Percentiles rank a stretch among this genome's conserved stretches.
phyloP scores from a whole-genome alignment of 2,113 vertebrate species.

The Rhinoderma darwinii region DNA sequence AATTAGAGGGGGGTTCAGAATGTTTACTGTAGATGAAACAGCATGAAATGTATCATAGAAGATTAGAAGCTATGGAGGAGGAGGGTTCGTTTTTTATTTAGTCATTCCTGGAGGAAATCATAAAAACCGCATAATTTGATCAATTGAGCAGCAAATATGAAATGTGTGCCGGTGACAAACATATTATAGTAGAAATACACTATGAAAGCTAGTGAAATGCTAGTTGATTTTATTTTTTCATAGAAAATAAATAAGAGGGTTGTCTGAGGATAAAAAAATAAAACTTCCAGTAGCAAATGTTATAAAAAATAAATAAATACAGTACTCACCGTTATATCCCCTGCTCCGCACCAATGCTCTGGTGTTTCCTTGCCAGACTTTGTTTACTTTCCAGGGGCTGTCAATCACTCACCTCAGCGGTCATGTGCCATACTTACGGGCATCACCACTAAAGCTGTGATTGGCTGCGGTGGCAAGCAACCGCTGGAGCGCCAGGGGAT shows the following conservation, averaged over 20 bases:
- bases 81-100: slow-evolving; percentile 28
- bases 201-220: not conserved
- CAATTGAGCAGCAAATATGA: not conserved
- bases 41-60: slow-evolving; percentile 39
- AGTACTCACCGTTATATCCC: too few relatives aligned
- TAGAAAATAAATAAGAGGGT: not conserved
- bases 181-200: not conserved
- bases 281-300: too few relatives aligned
- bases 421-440: too few relatives aligned
- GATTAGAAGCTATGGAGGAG: slow-evolving; percentile 37
- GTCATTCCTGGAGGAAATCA: slow-evolving; percentile 59
- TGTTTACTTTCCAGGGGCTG: too few relatives aligned
- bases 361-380: too few relatives aligned
- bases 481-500: too few relatives aligned
- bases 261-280: too few relatives aligned
- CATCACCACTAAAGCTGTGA: too few relatives aligned
- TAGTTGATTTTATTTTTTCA: not conserved
- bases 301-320: too few relatives aligned
- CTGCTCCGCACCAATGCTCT: too few relatives aligned
- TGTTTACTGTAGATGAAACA: slow-evolving; percentile 55
- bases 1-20: slow-evolving; percentile 53
- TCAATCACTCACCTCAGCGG: too few relatives aligned
- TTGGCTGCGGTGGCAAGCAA: too few relatives aligned
- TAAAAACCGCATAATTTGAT: slow-evolving; percentile 14
- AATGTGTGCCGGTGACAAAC: not conserved